Percentiles rank a stretch among this genome's conserved stretches.
Evolutionary conservation across 2,797 vertebrate species (phyloP).

Genomic region (Heliangelus exortis): DNA sequence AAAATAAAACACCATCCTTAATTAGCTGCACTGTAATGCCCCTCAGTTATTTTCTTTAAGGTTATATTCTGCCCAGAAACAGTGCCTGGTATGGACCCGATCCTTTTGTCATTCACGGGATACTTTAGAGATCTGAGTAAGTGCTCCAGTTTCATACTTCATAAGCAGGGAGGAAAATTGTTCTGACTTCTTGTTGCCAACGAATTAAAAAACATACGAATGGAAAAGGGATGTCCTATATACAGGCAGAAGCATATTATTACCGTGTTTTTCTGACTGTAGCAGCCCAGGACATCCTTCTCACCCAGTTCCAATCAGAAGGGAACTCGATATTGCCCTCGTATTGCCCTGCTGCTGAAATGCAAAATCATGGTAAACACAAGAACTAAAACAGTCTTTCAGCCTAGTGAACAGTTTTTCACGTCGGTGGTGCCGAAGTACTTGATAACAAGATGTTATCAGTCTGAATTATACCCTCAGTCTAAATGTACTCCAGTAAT

Average conservation of each 20-base stretch:
- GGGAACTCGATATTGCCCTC: background rate
- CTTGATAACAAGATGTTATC: background rate
- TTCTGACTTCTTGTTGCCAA: background rate
- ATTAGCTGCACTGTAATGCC: background rate
- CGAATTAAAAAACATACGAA: background rate
- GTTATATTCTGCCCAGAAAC: background rate
- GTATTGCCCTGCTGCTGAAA: background rate
- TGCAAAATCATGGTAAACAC: background rate
- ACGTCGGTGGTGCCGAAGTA: background rate
- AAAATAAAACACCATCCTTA: background rate
- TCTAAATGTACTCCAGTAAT: background rate
- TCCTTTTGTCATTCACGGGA: rapidly evolving
- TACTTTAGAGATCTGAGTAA: background rate
- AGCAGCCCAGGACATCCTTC: background rate
- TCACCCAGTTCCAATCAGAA: background rate
- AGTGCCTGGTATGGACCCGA: background rate
- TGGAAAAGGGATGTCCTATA: background rate
- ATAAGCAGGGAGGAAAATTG: background rate
- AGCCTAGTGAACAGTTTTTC: no score
- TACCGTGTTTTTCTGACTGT: background rate
- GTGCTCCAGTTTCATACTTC: background rate
- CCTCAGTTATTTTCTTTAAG: background rate
- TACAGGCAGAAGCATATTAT: background rate
- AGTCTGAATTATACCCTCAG: background rate
- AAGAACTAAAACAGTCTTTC: background rate